Conservation (phyloP, 2,797 vertebrate species). For the Sciaenops ocellatus region DNA sequence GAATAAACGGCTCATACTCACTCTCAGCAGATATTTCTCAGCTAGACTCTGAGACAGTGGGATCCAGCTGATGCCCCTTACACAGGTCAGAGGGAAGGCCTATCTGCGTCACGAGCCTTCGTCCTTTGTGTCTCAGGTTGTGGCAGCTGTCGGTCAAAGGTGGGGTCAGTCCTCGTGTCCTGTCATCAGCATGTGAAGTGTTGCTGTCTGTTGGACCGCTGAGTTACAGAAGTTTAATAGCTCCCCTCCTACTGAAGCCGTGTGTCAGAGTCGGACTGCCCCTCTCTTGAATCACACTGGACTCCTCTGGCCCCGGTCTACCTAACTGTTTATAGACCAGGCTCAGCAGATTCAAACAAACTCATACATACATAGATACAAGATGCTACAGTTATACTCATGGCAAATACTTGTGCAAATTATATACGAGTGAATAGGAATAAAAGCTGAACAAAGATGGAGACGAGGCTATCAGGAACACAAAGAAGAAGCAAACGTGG, state of each 20-base stretch:
- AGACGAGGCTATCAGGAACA: neutral
- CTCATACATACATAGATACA: slow-evolving; percentile 3
- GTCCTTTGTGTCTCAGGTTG: slow-evolving; percentile 21
- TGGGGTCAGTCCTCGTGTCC: slow-evolving; percentile 25
- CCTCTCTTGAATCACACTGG: neutral
- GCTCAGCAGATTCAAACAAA: slow-evolving; percentile 1
- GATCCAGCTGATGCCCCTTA: slow-evolving; percentile 41
- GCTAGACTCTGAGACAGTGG: slow-evolving; percentile 1
- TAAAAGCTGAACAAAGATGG: slow-evolving; percentile 7
- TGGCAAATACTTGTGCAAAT: slow-evolving; percentile 2
- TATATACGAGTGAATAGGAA: neutral
- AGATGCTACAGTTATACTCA: neutral
- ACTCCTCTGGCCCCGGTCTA: neutral
- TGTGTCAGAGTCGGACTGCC: slow-evolving; percentile 31
- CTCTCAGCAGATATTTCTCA: slow-evolving; percentile 24
- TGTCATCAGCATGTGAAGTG: slow-evolving; percentile 27
- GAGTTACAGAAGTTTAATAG: slow-evolving; percentile 29
- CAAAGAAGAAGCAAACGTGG: neutral
- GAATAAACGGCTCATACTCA: slow-evolving; percentile 35
- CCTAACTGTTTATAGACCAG: neutral
- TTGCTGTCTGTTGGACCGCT: slow-evolving; percentile 8
- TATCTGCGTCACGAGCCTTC: slow-evolving; percentile 17
- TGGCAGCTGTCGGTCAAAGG: slow-evolving; percentile 43
- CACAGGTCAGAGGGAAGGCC: neutral
- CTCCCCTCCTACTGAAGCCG: slow-evolving; percentile 31